A percentile compares a stretch with the other conserved stretches of the same genome.
Evolutionary conservation across 2,113 vertebrate genomes (phyloP).

Genomic region (Salvelinus fontinalis): DNA sequence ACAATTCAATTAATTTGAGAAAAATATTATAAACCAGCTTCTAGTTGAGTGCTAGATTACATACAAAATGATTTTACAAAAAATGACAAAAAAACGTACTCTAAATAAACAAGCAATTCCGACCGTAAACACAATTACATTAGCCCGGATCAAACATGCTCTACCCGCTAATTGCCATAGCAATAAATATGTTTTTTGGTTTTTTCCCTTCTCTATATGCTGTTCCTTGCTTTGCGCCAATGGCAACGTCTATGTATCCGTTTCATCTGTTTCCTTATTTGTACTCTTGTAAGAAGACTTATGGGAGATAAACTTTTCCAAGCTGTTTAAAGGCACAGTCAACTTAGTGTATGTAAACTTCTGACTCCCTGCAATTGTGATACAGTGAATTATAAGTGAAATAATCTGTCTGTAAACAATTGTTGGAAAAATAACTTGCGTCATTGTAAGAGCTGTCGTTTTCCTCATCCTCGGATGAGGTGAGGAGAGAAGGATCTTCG

Average conservation of each 20-base stretch:
- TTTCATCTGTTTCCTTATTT: conserved; percentile 56
- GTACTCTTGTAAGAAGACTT: conserved; percentile 36
- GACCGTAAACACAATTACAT: conserved; percentile 72
- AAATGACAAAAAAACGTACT: conserved; percentile 43
- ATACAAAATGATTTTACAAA: background rate
- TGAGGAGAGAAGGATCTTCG: no score
- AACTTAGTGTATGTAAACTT: no score
- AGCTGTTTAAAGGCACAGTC: no score
- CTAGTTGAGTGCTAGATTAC: background rate
- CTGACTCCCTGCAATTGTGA: no score
- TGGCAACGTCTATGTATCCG: conserved; percentile 48
- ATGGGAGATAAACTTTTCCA: conserved; percentile 38
- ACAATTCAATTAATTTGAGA: conserved; percentile 27
- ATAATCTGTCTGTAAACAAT: no score
- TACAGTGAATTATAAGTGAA: no score
- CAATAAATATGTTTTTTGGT: conserved; percentile 57
- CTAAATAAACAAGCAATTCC: conserved; percentile 72
- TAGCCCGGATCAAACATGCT: conserved; percentile 64
- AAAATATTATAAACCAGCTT: conserved; percentile 1
- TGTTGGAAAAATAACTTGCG: no score
- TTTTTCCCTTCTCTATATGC: conserved; percentile 26
- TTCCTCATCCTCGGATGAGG: no score
- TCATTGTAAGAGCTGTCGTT: no score
- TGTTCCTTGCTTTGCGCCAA: conserved; percentile 36
- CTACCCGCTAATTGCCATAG: conserved; percentile 60